Percentiles rank a stretch among this genome's conserved stretches.
These are phyloP conservation scores for Mohoua ochrocephala DNA, from an alignment of 2,113 vertebrate genomes.

Conservation along the genomic window DNA sequence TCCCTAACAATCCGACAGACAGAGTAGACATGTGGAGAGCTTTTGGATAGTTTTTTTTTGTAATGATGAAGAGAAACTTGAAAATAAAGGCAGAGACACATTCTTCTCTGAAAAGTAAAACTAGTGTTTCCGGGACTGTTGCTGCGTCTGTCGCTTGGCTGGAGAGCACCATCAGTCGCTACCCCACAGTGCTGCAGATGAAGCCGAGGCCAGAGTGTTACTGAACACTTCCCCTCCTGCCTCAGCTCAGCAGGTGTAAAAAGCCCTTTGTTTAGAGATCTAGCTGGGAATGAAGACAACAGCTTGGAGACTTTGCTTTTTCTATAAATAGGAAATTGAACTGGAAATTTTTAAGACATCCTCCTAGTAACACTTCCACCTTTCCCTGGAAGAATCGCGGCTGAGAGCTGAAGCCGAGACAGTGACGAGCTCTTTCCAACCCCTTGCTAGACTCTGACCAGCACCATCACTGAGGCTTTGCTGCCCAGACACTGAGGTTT, in stretches of 20 bases:
- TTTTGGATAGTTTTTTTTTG: not conserved
- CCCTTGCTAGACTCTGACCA: not conserved
- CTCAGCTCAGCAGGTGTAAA: not conserved
- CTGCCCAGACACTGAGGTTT: not conserved
- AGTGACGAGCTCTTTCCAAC: rapidly evolving
- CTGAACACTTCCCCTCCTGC: not conserved
- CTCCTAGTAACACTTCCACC: not conserved
- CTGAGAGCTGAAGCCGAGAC: rapidly evolving
- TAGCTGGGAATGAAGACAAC: not conserved
- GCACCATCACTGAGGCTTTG: not conserved
- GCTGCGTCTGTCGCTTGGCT: not conserved
- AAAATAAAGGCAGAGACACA: not conserved
- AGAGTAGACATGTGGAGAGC: not conserved
- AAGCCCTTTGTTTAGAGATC: not conserved
- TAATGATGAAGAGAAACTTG: not conserved
- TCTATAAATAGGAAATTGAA: not conserved
- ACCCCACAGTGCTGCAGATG: not conserved
- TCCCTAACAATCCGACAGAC: not conserved
- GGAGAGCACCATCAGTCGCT: not conserved
- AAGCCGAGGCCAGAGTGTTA: not conserved
- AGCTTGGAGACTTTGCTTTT: not conserved
- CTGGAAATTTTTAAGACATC: not conserved
- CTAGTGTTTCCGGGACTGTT: not conserved
- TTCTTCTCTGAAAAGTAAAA: not conserved
- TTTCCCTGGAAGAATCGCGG: rapidly evolving